Evolutionary conservation across 2,888 invertebrate species (phyloP).

Genomic region (Cinara cedri): DNA sequence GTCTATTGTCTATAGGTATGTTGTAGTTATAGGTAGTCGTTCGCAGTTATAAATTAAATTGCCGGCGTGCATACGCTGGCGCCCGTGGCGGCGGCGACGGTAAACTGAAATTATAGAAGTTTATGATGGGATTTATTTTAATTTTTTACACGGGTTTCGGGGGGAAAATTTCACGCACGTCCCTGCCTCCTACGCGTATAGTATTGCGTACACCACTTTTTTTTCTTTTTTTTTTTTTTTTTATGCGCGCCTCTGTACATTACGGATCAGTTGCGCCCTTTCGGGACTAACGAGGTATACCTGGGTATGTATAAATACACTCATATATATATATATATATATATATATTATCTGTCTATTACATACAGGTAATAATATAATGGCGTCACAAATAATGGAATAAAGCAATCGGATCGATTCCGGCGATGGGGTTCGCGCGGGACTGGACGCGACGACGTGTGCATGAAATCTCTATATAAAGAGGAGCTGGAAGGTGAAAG

Average conservation of each 20-base stretch:
- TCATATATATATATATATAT: too few relatives aligned
- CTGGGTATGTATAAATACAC: neutral
- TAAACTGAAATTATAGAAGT: neutral
- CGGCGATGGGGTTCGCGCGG: too few relatives aligned
- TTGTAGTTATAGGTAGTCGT: too few relatives aligned
- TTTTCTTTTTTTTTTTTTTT: too few relatives aligned
- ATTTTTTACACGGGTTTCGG: conserved; percentile 11
- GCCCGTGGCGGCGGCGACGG: too few relatives aligned
- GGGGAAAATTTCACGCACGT: neutral
- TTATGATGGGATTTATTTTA: conserved; percentile 1
- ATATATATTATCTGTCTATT: too few relatives aligned
- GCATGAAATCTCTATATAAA: neutral
- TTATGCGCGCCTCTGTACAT: too few relatives aligned
- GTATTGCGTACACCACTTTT: too few relatives aligned
- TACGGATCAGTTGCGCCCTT: neutral
- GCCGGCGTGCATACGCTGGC: too few relatives aligned
- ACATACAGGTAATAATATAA: too few relatives aligned
- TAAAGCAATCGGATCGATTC: too few relatives aligned
- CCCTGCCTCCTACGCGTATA: neutral
- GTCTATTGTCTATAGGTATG: conserved; percentile 34
- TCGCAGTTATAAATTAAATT: conserved; percentile 47
- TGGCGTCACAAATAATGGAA: too few relatives aligned
- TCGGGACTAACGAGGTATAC: neutral
- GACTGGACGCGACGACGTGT: neutral
- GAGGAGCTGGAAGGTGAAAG: neutral